phyloP scores from a whole-genome alignment of 2,888 invertebrate species.

The Lepidochitona cinerea region DNA sequence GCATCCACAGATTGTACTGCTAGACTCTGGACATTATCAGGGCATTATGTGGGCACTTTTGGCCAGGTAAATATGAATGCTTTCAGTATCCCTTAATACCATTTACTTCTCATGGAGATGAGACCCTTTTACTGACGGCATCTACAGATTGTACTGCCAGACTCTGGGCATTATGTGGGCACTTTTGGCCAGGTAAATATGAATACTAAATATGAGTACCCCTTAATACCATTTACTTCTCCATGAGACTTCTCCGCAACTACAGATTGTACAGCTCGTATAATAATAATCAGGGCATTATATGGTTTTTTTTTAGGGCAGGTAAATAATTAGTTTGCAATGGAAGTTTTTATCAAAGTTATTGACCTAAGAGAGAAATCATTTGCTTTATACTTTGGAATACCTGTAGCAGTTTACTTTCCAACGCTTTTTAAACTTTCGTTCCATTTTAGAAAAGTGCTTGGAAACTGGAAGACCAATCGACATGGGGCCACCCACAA shows the following conservation, averaged over 20 bases:
- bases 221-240: too few species aligned
- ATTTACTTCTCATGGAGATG: constrained; percentile 52
- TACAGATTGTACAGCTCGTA: too few species aligned
- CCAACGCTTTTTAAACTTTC: too few species aligned
- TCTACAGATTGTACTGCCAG: constrained; percentile 67
- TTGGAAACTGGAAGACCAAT: constrained; percentile 59
- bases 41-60: constrained; percentile 66
- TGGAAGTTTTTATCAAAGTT: too few species aligned
- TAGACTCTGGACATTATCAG: constrained; percentile 63
- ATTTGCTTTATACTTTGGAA: too few species aligned
- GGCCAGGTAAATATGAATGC: constrained; percentile 62
- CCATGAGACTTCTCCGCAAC: neutral
- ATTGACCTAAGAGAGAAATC: too few species aligned
- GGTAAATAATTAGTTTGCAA: too few species aligned
- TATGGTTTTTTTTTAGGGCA: too few species aligned
- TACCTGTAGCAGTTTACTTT: too few species aligned
- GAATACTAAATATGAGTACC: neutral
- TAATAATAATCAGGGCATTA: too few species aligned
- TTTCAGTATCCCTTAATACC: too few species aligned
- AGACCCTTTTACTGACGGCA: constrained; percentile 62
- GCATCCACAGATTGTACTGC: constrained; percentile 69
- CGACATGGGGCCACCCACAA: constrained; percentile 57
- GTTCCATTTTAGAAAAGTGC: constrained; percentile 60
- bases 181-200: constrained; percentile 67
- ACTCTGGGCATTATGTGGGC: constrained; percentile 66